A percentile compares a stretch with the other conserved stretches of the same genome.
These are phyloP conservation scores for Danaus melanippus DNA, from an alignment of 1,140 invertebrate genomes.

Conservation along the genomic window DNA sequence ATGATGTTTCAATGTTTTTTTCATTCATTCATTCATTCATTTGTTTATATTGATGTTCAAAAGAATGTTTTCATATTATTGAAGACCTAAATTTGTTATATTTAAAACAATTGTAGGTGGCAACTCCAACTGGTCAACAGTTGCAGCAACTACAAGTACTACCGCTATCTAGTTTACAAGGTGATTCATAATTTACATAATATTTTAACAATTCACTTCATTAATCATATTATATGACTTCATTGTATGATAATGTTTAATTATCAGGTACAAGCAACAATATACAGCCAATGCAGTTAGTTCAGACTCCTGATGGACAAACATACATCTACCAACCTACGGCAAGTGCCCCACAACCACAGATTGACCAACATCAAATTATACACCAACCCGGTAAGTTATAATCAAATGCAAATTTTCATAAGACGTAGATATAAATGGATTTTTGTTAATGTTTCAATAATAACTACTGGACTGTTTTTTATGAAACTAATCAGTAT, in stretches of 20 bases:
- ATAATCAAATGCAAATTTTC: not conserved
- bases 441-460: too few relatives aligned
- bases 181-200: constrained; percentile 20
- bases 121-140: constrained; percentile 57
- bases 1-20: constrained; percentile 18
- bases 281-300: constrained; percentile 79
- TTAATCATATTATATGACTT: not conserved
- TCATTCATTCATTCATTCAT: too few relatives aligned
- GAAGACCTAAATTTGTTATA: too few relatives aligned
- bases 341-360: constrained; percentile 37
- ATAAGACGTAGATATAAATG: too few relatives aligned
- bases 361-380: constrained; percentile 60
- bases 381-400: constrained; percentile 52
- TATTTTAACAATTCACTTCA: not conserved
- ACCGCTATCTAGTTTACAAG: constrained; percentile 66
- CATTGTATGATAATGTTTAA: constrained; percentile 1
- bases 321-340: constrained; percentile 90
- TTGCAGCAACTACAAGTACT: constrained; percentile 64
- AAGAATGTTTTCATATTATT: too few relatives aligned
- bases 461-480: too few relatives aligned
- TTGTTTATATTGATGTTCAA: too few relatives aligned
- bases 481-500: too few relatives aligned
- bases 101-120: constrained; percentile 41
- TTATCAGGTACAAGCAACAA: constrained; percentile 40
- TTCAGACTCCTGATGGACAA: constrained; percentile 95